Evolutionary conservation across 2,113 vertebrate genomes (phyloP), one percentile per base, ranked within the genome.

Genomic region (Tyto alba): DNA sequence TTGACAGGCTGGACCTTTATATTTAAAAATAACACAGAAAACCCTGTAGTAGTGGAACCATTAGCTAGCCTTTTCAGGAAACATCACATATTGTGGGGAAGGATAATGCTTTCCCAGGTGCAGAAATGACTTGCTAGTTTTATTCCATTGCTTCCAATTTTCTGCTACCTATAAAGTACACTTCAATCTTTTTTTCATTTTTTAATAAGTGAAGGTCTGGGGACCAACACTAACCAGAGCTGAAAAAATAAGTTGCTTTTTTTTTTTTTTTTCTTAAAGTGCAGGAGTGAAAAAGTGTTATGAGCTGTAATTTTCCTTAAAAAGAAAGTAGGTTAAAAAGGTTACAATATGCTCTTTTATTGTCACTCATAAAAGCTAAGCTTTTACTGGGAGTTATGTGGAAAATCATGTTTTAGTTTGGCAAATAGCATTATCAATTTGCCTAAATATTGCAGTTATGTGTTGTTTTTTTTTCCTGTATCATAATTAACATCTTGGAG

Each of bases 251-350:
- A 18, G 19, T 4, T 9, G 2, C 8, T 19, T 18, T 25, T 10
- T 19, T 18, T 25, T 21, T 57, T 40, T 48, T 71, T 81, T 59
- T 22, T 13, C n/a, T 76, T 47, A 11, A 66, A 84, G 21, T 34
- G 26, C 18, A 78, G 62, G 36, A 68, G 20, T 27, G 27, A 13
- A 38, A 16, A 73, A 71, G 12, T 66, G 41, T 83, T 88, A 27
- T 26, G 29, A 48, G 29, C 40, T 93, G 57, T 84, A 94, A 81
- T 94, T 90, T 93, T 84, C 64, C 71, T 75, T 77, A 64, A 75
- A 67, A 86, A 92, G 34, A 32, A 87, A 77, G 60, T 84, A 86
- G 85, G 56, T 90, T 94, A 72, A 93, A 88, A 95, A 90, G 62
- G 76, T 89, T 95, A 64, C 64, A 50, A 36, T 80, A 62, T 86